These are phyloP conservation scores for Empidonax alnorum DNA, from an alignment of 2,113 vertebrate genomes.

Conservation along the genomic window DNA sequence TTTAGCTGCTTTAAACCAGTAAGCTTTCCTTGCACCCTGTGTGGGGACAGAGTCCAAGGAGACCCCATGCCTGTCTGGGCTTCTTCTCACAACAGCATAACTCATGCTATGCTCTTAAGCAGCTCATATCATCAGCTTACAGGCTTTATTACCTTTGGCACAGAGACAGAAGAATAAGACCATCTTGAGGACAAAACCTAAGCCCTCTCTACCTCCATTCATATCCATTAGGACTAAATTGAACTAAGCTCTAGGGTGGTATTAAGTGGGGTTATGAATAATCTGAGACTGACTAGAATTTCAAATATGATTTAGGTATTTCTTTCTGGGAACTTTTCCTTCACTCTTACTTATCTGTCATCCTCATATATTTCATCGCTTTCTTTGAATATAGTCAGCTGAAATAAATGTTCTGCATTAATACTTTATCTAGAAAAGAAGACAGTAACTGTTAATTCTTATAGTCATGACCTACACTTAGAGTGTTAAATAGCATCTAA, in stretches of 20 bases:
- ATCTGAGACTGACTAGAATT: not conserved
- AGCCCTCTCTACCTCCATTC: not conserved
- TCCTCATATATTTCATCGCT: not conserved
- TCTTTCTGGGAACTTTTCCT: not conserved
- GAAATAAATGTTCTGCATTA: not conserved
- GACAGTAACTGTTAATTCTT: not conserved
- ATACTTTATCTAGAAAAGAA: not conserved
- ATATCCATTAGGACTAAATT: not conserved
- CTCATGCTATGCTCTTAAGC: not conserved
- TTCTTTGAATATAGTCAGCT: not conserved
- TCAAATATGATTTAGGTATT: not conserved
- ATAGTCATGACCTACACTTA: not conserved
- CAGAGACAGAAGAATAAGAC: not conserved
- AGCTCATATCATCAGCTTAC: not conserved
- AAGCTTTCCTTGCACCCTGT: not conserved
- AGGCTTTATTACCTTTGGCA: not conserved
- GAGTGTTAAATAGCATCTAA: not conserved
- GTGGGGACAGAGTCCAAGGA: not conserved
- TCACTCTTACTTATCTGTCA: not conserved
- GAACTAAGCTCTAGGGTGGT: not conserved
- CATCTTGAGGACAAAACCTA: not conserved
- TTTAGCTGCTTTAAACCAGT: not conserved
- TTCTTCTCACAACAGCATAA: not conserved
- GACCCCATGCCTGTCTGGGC: not conserved
- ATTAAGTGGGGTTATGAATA: not conserved